Conservation (phyloP, 1,140 invertebrate genomes). For the Hormaphis cornu region DNA sequence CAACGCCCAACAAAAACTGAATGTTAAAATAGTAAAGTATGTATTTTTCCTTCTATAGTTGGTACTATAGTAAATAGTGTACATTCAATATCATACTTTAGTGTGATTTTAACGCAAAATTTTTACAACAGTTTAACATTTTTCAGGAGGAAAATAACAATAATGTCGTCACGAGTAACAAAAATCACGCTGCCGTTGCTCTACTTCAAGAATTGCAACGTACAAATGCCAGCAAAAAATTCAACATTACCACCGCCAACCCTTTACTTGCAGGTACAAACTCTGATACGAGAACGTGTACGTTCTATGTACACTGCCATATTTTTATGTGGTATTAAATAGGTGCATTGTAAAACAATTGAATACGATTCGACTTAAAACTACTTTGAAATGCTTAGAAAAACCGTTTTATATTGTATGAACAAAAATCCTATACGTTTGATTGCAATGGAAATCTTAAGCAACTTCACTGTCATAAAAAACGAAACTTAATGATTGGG, state of each 20-base stretch:
- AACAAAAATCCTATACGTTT: too few species aligned
- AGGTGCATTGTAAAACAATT: too few species aligned
- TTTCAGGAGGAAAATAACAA: constrained; percentile 42
- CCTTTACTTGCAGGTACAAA: constrained; percentile 60
- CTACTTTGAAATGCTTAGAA: too few species aligned
- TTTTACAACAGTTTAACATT: background rate
- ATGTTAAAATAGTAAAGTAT: too few species aligned
- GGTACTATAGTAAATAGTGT: background rate
- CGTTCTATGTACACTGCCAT: too few species aligned
- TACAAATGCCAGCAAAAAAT: constrained; percentile 50
- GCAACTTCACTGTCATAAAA: too few species aligned
- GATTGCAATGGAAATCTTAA: too few species aligned
- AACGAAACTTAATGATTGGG: too few species aligned
- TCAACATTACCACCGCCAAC: constrained; percentile 71
- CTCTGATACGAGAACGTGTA: background rate
- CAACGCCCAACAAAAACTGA: background rate
- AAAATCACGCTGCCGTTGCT: constrained; percentile 39
- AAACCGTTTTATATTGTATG: too few species aligned
- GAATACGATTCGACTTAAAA: too few species aligned
- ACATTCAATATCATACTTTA: background rate
- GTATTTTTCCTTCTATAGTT: too few species aligned
- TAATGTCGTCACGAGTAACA: constrained; percentile 37
- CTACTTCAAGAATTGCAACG: constrained; percentile 39
- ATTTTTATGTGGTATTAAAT: too few species aligned
- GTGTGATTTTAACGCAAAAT: background rate